These are phyloP conservation scores for Nemapogon koenigi DNA, from an alignment of 2,888 invertebrate species.

Conservation along the genomic window DNA sequence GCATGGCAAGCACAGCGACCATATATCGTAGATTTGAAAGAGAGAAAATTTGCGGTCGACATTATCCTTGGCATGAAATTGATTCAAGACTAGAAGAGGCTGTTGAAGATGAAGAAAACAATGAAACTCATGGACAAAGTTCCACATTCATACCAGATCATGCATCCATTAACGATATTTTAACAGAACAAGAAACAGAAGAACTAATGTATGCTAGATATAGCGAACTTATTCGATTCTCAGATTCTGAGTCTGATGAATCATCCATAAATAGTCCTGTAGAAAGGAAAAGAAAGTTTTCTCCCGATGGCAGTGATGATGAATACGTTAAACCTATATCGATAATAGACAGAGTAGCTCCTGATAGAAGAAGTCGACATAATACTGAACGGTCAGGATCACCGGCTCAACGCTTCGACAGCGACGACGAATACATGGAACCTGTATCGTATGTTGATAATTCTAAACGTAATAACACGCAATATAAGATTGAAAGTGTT, in stretches of 20 bases:
- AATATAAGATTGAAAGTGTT: slow-evolving; percentile 42
- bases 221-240: slow-evolving; percentile 13
- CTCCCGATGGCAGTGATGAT: slow-evolving; percentile 24
- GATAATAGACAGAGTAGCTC: slow-evolving; percentile 47
- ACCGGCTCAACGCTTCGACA: slow-evolving; percentile 34
- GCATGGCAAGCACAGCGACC: slow-evolving; percentile 74
- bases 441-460: slow-evolving; percentile 44
- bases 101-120: slow-evolving; percentile 24
- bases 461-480: slow-evolving; percentile 30
- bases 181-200: neutral
- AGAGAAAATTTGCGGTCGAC: slow-evolving; percentile 74
- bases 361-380: slow-evolving; percentile 31
- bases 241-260: slow-evolving; percentile 35
- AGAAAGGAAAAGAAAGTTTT: slow-evolving; percentile 19
- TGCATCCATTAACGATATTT: neutral
- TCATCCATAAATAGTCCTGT: slow-evolving; percentile 13
- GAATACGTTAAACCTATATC: slow-evolving; percentile 42
- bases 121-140: slow-evolving; percentile 19
- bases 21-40: slow-evolving; percentile 80
- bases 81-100: slow-evolving; percentile 21
- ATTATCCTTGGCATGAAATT: slow-evolving; percentile 72
- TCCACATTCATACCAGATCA: slow-evolving; percentile 20
- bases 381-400: slow-evolving; percentile 48
- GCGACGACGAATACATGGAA: slow-evolving; percentile 43
- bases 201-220: slow-evolving; percentile 1